phyloP scores from a whole-genome alignment of 2,888 invertebrate species.

The Linnaemya tessellans region DNA sequence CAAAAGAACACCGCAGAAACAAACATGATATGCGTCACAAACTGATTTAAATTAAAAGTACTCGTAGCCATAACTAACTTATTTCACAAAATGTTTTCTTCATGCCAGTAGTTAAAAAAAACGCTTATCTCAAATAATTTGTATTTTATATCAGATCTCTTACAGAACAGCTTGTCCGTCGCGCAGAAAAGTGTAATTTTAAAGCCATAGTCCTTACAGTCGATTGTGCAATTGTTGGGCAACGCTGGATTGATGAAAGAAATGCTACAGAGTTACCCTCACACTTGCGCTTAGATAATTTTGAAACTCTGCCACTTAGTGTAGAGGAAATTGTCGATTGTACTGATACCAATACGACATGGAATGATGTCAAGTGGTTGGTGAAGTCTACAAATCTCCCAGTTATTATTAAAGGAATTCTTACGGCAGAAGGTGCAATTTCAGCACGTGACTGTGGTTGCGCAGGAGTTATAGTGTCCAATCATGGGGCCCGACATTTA shows the following conservation, averaged over 20 bases:
- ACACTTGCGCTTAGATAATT: constrained; percentile 93
- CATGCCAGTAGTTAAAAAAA: too few species aligned
- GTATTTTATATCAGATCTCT: constrained; percentile 84
- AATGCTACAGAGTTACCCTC: constrained; percentile 92
- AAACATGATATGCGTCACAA: too few species aligned
- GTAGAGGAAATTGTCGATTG: constrained; percentile 88
- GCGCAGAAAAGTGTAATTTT: constrained; percentile 92
- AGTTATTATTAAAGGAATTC: constrained; percentile 92
- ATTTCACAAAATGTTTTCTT: too few species aligned
- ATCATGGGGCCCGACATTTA: constrained; percentile 95
- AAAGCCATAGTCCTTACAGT: constrained; percentile 94
- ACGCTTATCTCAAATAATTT: background rate
- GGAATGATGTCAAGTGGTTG: constrained; percentile 93
- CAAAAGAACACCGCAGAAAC: too few species aligned
- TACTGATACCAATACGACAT: constrained; percentile 89
- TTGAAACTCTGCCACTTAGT: constrained; percentile 84
- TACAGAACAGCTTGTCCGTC: constrained; percentile 88
- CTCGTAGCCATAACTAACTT: too few species aligned
- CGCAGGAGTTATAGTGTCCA: constrained; percentile 93
- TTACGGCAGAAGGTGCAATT: constrained; percentile 93
- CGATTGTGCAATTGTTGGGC: constrained; percentile 94
- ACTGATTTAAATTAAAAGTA: too few species aligned
- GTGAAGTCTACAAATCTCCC: constrained; percentile 91
- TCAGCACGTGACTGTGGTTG: constrained; percentile 90
- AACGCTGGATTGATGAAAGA: constrained; percentile 90